phyloP scores from a whole-genome alignment of 2,888 invertebrate genomes.

The Catocala sponsa region DNA sequence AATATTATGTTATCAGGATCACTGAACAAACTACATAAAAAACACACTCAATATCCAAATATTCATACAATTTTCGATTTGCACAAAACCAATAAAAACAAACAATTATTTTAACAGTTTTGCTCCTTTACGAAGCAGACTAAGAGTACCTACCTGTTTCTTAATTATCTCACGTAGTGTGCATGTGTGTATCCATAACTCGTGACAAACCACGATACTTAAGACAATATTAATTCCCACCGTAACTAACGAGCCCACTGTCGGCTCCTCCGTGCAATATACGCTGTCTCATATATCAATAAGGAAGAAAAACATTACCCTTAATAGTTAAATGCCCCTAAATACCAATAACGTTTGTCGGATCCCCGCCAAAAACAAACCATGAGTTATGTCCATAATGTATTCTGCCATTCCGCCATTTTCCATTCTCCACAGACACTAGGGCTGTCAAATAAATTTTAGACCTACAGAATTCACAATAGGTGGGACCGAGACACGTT shows the following conservation, averaged over 20 bases:
- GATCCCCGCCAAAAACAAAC: constrained; percentile 87
- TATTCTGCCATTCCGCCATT: constrained; percentile 86
- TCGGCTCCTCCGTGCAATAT: constrained; percentile 74
- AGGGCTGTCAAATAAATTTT: constrained; percentile 87
- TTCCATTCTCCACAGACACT: constrained; percentile 88
- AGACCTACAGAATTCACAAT: constrained; percentile 85
- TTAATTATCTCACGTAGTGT: background rate
- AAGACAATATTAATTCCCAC: constrained; percentile 80
- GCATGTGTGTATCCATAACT: constrained; percentile 25
- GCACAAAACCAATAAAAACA: too few relatives aligned
- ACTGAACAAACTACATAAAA: too few relatives aligned
- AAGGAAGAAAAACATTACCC: constrained; percentile 71
- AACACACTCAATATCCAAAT: too few relatives aligned
- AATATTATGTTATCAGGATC: too few relatives aligned
- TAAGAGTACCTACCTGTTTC: background rate
- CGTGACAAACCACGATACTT: constrained; percentile 55
- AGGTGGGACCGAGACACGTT: constrained; percentile 76
- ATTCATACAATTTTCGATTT: too few relatives aligned
- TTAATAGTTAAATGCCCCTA: constrained; percentile 83
- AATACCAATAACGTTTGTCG: constrained; percentile 87
- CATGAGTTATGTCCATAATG: constrained; percentile 86
- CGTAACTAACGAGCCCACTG: constrained; percentile 73
- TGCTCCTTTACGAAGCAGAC: background rate
- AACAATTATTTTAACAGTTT: too few relatives aligned
- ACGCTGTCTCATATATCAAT: constrained; percentile 76